Evolutionary conservation across 2,797 vertebrate genomes (phyloP), one percentile per base, ranked within the genome.

Genomic region (Sylvilagus floridanus): DNA sequence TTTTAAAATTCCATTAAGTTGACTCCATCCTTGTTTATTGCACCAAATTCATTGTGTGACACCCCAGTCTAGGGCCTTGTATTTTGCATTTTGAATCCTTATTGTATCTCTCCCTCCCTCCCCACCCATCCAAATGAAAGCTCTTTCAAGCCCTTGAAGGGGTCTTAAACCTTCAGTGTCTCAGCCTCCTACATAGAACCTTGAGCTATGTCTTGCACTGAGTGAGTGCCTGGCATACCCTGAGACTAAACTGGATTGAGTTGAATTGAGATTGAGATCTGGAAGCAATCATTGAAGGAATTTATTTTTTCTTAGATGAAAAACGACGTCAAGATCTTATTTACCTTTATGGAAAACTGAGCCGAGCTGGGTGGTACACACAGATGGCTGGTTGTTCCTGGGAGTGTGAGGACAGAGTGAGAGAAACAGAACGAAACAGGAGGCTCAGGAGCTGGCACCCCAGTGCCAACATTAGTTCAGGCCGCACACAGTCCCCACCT

Each of bases 361-460:
- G 26, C 93, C 0, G 4, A 69, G 81, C 72, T 19, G 73, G 82
- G 68, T 26, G 66, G 68, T 0, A 50, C 42, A n/a, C 69, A 19
- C 96, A 95, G 95, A 90, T 90, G 96, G 92, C n/a, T 11, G 84
- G 28, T 73, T 93, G 95, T 91, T 91, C 89, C 94, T 88, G 87
- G 4, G 78, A 62, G 68, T 88, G 90, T 86, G 93, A 63, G 97
- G 94, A 93, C 2, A 14, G 72, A 62, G 88, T 7, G 32, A 84
- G 69, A 50, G 90, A 87, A 75, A 22, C 63, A 65, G 95, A 90
- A 86, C 62, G 16, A 71, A 88, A 7, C 91, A 87, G 95, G 93
- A 89, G 94, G 96, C 69, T 79, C 16, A 4, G 24, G 94, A 73
- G 68, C 92, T 81, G 93, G 85, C 71, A 28, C 85, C 79, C 88